Evolutionary conservation across 2,888 invertebrate genomes (phyloP).

Genomic region (Cyaniris semiargus): DNA sequence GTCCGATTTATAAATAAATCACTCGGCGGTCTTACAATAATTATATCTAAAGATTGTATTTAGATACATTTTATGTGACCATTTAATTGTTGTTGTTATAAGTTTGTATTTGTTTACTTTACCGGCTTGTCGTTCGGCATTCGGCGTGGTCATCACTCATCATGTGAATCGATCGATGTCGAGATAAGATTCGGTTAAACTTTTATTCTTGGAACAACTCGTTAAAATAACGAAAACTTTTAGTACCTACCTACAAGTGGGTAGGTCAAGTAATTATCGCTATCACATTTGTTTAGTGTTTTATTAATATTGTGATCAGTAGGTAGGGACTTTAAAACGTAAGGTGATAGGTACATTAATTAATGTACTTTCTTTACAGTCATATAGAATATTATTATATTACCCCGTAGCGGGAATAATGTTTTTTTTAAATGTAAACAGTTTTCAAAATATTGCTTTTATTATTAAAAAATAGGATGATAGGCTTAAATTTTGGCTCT

Average conservation of each 20-base stretch:
- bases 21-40: conserved; percentile 48
- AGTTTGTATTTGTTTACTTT: conserved; percentile 51
- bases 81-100: conserved; percentile 43
- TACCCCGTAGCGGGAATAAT: too few species aligned
- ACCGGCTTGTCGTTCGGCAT: conserved; percentile 50
- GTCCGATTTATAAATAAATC: conserved; percentile 75
- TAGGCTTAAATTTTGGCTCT: too few species aligned
- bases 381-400: too few species aligned
- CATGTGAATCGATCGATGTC: conserved; percentile 54
- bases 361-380: too few species aligned
- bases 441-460: background rate
- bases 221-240: background rate
- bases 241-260: background rate
- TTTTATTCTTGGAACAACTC: background rate
- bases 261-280: background rate
- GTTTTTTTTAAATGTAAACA: background rate
- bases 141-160: conserved; percentile 46
- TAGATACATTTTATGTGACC: conserved; percentile 49
- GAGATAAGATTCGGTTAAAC: conserved; percentile 41
- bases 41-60: conserved; percentile 50
- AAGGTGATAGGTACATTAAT: too few species aligned
- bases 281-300: background rate
- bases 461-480: too few species aligned
- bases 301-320: background rate
- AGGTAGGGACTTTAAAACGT: background rate